Percentiles rank a stretch among this genome's conserved stretches.
phyloP scores from a whole-genome alignment of 2,888 invertebrate genomes.

The Elegia similella region DNA sequence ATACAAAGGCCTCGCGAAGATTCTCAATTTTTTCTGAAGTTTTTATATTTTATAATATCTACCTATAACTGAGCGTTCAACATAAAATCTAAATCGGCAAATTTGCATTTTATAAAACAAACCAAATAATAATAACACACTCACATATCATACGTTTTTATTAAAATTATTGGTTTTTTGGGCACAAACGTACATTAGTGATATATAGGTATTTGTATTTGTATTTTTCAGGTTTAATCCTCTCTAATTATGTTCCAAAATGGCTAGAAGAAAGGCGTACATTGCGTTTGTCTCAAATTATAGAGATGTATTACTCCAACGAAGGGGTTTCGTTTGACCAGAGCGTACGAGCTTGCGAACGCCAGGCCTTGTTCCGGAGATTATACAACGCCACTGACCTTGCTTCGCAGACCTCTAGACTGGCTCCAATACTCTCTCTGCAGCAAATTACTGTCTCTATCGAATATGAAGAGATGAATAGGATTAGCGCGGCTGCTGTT shows the following conservation, averaged over 20 bases:
- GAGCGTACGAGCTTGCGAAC: slow-evolving; percentile 81
- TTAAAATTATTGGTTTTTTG: too few relatives aligned
- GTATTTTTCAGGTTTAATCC: slow-evolving; percentile 77
- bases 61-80: too few relatives aligned
- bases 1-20: too few relatives aligned
- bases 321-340: slow-evolving; percentile 81
- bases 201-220: not conserved
- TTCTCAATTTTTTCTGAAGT: too few relatives aligned
- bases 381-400: slow-evolving; percentile 61
- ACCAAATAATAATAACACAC: too few relatives aligned
- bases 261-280: slow-evolving; percentile 77
- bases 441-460: slow-evolving; percentile 68
- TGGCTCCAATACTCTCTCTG: slow-evolving; percentile 66
- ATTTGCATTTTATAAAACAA: too few relatives aligned
- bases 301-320: slow-evolving; percentile 86
- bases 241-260: slow-evolving; percentile 71
- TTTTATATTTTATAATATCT: too few relatives aligned
- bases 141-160: too few relatives aligned
- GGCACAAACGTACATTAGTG: too few relatives aligned
- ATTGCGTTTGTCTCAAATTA: slow-evolving; percentile 82
- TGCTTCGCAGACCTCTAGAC: slow-evolving; percentile 61
- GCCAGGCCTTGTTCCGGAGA: slow-evolving; percentile 67
- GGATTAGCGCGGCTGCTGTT: slow-evolving; percentile 69
- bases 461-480: slow-evolving; percentile 66
- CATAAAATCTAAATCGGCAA: too few relatives aligned